A percentile compares a stretch with the other conserved stretches of the same genome.
Conservation (phyloP, 2,113 vertebrate genomes). For the Rafetus swinhoei region DNA sequence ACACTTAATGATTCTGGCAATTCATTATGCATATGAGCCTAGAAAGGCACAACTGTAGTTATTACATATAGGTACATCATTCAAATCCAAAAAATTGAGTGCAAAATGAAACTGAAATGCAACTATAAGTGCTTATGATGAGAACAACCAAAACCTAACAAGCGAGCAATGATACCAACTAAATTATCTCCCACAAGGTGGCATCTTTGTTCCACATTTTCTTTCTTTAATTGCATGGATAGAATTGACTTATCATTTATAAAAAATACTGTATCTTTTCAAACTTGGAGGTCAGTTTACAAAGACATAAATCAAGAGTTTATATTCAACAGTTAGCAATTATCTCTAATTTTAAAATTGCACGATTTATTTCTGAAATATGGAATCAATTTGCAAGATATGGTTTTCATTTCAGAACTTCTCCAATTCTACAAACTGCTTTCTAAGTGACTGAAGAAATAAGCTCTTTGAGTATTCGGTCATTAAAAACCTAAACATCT, state of each 20-base stretch:
- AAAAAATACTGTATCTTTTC: not conserved
- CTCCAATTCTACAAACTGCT: constrained; percentile 18
- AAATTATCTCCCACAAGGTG: constrained; percentile 58
- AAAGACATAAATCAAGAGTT: not conserved
- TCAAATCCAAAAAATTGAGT: fast-evolving
- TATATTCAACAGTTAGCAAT: not conserved
- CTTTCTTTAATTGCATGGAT: not conserved
- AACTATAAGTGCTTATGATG: not conserved
- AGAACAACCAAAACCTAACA: not conserved
- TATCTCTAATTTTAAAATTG: not conserved
- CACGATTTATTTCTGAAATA: fast-evolving
- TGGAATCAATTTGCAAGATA: not conserved
- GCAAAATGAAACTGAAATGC: not conserved
- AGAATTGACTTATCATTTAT: not conserved
- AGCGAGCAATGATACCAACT: not conserved
- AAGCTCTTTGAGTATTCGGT: not conserved
- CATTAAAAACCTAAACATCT: not conserved
- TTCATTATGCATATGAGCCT: not conserved
- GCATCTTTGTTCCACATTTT: constrained; percentile 47
- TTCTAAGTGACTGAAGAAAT: not conserved
- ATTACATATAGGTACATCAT: not conserved
- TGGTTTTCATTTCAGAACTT: not conserved
- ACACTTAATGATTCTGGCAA: not conserved
- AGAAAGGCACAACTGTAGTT: not conserved
- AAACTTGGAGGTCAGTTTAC: not conserved